Base-by-base conservation (phyloP, 2,113 vertebrate genomes). In the Brienomyrus brachyistius region DNA sequence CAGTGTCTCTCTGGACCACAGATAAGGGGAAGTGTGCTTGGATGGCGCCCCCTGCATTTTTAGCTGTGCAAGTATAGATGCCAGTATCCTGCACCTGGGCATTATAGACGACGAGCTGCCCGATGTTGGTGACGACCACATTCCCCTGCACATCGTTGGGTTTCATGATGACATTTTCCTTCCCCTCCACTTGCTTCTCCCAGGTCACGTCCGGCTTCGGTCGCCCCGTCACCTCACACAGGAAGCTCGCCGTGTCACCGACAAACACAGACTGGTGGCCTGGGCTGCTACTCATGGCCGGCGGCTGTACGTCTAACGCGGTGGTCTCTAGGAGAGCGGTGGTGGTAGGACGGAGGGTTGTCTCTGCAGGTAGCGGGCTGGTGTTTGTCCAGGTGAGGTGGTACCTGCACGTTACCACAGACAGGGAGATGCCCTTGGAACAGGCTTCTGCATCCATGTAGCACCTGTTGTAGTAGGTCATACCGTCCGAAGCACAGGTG, bases 401-500 rank as follows among this genome's bases (percentile, higher is more conserved):
- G 88, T 98, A 98, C 90, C 96, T 96, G 56, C 98, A 99, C 48
- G 96, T 97, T 92, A 98, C 98, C 0, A 99, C 97, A 0, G 96
- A 95, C 87, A 99, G 95, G 0, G 95, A 96, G 90, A 97, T 97
- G 90, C 98, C 98, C 85, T 98, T 99, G 91, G 97, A 97, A 90
- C 98, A 99, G 3, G 98, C 98, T 93, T 99, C 98, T 0, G 98
- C 98, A 0, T 99, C 98, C 98, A 99, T 99, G 95, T 97, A 99
- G 93, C 98, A 99, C 91, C 96, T 98, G 93, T 99, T 99, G 93
- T 99, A 99, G 94, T 99, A 99, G 47, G 98, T 99, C 95, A 99
- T 97, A 80, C 98, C 98, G 0, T 99, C 98, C 0, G 98, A 99
- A 66, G 98, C 98, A 0, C 98, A 99, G 87, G 98, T 99, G 90